Conservation (phyloP, 2,888 invertebrate genomes). For the Heteromurus nitidus region DNA sequence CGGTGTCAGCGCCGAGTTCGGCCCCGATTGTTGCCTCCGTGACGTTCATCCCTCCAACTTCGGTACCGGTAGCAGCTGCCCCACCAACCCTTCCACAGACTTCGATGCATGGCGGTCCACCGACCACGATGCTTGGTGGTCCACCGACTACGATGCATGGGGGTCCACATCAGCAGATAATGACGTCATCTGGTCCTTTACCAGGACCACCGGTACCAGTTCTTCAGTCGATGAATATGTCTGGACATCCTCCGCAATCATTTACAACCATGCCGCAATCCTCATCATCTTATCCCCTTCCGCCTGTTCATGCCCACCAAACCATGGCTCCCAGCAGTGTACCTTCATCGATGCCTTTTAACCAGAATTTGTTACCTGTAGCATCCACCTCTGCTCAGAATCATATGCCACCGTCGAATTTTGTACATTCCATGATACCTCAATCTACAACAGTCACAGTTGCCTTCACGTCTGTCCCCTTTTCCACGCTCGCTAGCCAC, state of each 20-base stretch:
- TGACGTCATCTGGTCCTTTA: neutral
- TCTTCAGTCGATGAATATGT: no score
- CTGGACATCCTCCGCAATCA: no score
- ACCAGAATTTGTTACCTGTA: no score
- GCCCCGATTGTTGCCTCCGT: neutral
- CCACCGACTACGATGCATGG: no score
- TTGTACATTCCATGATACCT: conserved; percentile 24
- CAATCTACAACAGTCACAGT: conserved; percentile 18
- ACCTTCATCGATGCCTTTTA: neutral
- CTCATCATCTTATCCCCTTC: no score
- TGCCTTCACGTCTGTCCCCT: conserved; percentile 33
- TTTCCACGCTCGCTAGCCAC: conserved; percentile 10
- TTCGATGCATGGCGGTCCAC: neutral
- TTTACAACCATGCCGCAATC: no score
- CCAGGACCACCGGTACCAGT: neutral
- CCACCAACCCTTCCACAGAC: neutral
- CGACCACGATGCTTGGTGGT: neutral
- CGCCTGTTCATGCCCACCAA: neutral
- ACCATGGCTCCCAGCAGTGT: neutral
- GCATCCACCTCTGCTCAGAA: no score
- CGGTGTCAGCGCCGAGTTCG: neutral
- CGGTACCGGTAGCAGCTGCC: neutral
- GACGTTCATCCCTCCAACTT: neutral
- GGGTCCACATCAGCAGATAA: no score
- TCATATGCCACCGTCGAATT: neutral